Evolutionary conservation across 2,113 vertebrate genomes (phyloP), one percentile per base, ranked within the genome.

Genomic region (Poeciliopsis prolifica): DNA sequence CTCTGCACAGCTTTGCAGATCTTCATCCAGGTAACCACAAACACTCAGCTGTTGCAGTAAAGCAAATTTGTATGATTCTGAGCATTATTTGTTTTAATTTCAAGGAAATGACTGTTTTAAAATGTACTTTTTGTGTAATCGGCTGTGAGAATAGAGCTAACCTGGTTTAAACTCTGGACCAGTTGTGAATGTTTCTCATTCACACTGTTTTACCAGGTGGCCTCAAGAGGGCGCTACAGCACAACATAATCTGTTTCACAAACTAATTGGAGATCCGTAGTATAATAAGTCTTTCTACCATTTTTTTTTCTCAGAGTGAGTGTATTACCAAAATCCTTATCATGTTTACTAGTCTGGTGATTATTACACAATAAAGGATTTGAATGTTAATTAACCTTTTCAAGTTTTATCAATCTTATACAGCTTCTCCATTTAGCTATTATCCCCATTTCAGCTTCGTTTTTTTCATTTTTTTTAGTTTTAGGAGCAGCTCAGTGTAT

Each of bases 1-100:
- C 97, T 26, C 87, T 99, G 75, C 97, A 99, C 78, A 97, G 96
- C 92, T 99, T 99, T 94, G 96, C 94, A 63, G 96, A 98, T 90
- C 96, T 99, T 79, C 97, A 96, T 81, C 95, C 96, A 93, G 98
- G 98, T 99, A 93, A 87, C 64, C 26, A 4, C 10, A 42, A 6
- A 8, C 54, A 15, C 65, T n/a, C 0, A 24, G 51, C 15, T 29
- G 24, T 1, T 17, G 17, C 10, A 28, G 6, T 40, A 0, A 26
- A 54, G 30, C 24, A 37, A n/a, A 14, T 65, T 61, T 8, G 30
- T 9, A 3, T 26, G 11, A 19, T 24, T n/a, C 28, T 22, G 5
- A 14, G 48, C 15, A 42, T 17, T 12, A 13, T 62, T 44, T 1
- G 13, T 22, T 10, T 65, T 62, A 10, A 40, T 28, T 0, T 14